Evolutionary conservation across 2,888 invertebrate species (phyloP), one percentile per base, ranked within the genome.

Genomic region (Timema cristinae): DNA sequence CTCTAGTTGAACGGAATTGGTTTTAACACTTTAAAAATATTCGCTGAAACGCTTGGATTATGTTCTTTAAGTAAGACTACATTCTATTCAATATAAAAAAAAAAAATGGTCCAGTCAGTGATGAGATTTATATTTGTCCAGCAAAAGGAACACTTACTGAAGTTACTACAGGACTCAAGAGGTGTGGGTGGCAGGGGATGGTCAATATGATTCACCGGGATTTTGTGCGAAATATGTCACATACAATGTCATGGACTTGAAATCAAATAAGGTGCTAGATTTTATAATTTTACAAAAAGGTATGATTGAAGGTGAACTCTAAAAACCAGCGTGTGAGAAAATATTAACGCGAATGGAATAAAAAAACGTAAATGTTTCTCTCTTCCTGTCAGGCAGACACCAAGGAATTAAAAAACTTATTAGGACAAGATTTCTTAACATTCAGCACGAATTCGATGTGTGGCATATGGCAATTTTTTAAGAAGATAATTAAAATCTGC

Each of bases 361-460:
- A 63, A 68, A 59, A n/a, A 11, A 52, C 16, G 32, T 70, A 52
- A 61, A 75, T 54, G 63, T 74, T 48, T 72, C 69, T 47, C 68
- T 76, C 52, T 75, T 76, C 71, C 66, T 76, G 13, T 75, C 75
- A 47, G 75, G 75, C 66, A 69, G 74, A 67, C 74, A 75, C 72
- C 68, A 71, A 63, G 72, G 74, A 47, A 70, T 76, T 32, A 72
- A 71, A 48, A 59, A 66, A 51, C 63, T 74, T 52, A 68, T 75
- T 11, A 71, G 69, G 71, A 72, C 68, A 9, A 52, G 70, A 49
- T 74, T 72, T 61, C 72, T 73, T 16, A 47, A 51, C n/a, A 74
- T 75, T 49, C 52, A 52, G 10, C 71, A 76, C 66, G 69, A 73
- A 54, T 76, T 73, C 72, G 73, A 75, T 71, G 71, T 73, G 50